A percentile compares a stretch with the other conserved stretches of the same genome.
Conservation (phyloP, 2,797 vertebrate species). For the Scolopax bukidnonensis region DNA sequence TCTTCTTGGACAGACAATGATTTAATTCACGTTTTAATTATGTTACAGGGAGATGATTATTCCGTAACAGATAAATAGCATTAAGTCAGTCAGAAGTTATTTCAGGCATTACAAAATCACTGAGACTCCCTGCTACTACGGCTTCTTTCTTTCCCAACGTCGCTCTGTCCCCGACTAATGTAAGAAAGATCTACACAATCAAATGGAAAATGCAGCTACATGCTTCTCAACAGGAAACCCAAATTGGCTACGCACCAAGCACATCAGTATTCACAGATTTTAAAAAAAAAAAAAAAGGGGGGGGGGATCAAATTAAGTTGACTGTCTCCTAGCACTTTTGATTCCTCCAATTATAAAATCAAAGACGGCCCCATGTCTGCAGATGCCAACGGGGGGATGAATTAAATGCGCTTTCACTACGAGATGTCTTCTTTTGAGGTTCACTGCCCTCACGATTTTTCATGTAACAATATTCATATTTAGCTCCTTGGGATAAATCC, state of each 20-base stretch:
- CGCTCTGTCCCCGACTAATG: neutral
- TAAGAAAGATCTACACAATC: neutral
- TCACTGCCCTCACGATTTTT: neutral
- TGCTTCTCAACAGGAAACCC: neutral
- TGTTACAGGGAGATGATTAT: neutral
- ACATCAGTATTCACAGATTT: neutral
- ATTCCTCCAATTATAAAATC: constrained; percentile 20
- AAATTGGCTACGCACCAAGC: neutral
- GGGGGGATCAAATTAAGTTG: neutral
- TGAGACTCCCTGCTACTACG: neutral
- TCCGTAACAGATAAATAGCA: constrained; percentile 30
- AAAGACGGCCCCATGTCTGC: neutral
- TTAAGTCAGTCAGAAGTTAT: constrained; percentile 5
- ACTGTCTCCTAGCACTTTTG: constrained; percentile 2
- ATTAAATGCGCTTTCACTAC: neutral
- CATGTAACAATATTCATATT: neutral
- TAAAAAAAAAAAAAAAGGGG: neutral
- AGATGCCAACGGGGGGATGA: neutral
- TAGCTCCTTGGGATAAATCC: neutral
- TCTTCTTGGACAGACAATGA: neutral
- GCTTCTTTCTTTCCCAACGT: neutral
- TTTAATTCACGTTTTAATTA: constrained; percentile 46
- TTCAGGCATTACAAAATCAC: constrained; percentile 13
- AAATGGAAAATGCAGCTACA: constrained; percentile 3
- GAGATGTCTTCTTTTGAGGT: neutral